Conservation (phyloP, 1,140 invertebrate genomes). For the Papilio polyxenes region DNA sequence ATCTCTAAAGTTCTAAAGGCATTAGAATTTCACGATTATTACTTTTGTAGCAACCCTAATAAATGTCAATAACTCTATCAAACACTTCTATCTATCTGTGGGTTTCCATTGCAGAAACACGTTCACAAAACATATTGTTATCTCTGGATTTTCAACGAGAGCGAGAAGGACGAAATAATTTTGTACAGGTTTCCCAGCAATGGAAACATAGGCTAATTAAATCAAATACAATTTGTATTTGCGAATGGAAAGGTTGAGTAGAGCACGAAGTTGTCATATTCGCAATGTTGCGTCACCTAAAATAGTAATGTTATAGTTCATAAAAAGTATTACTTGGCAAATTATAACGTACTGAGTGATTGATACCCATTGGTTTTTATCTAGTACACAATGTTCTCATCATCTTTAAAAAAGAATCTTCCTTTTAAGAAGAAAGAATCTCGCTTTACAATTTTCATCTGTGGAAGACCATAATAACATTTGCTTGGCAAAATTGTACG, state of each 20-base stretch:
- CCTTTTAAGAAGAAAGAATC: no score
- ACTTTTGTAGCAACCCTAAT: neutral
- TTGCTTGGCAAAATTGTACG: neutral
- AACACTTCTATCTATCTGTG: neutral
- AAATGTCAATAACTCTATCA: conserved; percentile 7
- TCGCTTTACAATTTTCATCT: no score
- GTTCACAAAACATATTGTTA: neutral
- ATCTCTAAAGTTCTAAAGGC: no score
- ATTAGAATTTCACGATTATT: no score
- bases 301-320: neutral
- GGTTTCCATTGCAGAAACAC: neutral
- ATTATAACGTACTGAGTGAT: neutral
- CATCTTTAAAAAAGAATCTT: no score
- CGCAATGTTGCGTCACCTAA: neutral
- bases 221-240: neutral
- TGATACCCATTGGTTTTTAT: neutral
- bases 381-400: neutral
- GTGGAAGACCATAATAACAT: no score
- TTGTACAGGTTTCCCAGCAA: neutral
- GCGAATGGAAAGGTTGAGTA: neutral
- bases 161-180: neutral
- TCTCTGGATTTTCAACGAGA: neutral
- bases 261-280: neutral
- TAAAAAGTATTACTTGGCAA: neutral
- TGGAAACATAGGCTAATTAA: neutral